Evolutionary conservation across 2,113 vertebrate species (phyloP).

Genomic region (Stictonetta naevosa): DNA sequence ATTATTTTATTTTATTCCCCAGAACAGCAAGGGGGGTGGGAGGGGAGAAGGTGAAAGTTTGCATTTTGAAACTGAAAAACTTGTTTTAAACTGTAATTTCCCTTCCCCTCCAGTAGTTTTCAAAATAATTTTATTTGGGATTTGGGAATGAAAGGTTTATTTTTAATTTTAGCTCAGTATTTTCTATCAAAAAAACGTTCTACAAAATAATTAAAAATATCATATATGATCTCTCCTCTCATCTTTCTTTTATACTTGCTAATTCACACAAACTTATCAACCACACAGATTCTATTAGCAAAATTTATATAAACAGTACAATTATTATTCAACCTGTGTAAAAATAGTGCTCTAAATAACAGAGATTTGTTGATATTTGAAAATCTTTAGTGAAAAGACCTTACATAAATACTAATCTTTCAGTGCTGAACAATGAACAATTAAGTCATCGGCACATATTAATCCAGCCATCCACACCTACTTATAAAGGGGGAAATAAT

Average conservation of each 20-base stretch:
- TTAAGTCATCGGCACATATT: neutral
- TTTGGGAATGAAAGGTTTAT: rapidly evolving
- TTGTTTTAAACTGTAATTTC: neutral
- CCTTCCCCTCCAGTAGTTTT: neutral
- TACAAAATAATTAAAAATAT: neutral
- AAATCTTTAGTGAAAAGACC: neutral
- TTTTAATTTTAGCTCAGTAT: neutral
- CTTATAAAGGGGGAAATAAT: neutral
- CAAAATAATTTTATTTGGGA: neutral
- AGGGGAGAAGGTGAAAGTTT: neutral
- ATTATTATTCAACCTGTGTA: neutral
- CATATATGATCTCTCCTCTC: neutral
- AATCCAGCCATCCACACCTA: neutral
- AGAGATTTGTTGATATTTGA: neutral
- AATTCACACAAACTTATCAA: neutral
- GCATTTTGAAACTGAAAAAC: neutral
- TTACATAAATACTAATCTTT: neutral
- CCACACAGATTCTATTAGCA: neutral
- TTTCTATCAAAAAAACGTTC: neutral
- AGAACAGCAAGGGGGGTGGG: too few species aligned
- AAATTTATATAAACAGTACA: neutral
- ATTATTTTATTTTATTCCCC: too few species aligned
- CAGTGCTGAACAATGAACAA: neutral
- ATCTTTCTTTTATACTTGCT: neutral
- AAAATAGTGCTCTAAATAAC: neutral